These are phyloP conservation scores for Hirundo rustica DNA, from an alignment of 2,797 vertebrate genomes.

Conservation along the genomic window DNA sequence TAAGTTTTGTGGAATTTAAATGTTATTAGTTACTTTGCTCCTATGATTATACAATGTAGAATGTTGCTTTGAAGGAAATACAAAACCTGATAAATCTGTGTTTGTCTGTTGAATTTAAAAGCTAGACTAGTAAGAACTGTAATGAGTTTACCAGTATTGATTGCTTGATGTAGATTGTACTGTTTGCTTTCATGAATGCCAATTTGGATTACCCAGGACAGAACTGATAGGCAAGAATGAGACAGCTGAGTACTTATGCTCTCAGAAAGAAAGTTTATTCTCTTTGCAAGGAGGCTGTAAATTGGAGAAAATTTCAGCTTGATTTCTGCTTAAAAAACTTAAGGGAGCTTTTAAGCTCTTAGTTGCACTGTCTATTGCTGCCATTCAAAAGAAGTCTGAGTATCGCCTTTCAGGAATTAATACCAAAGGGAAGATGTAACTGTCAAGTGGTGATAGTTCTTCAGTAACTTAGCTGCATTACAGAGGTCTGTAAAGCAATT, in stretches of 20 bases:
- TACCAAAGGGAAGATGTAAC: slow-evolving; percentile 6
- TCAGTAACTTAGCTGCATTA: neutral
- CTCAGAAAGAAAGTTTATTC: neutral
- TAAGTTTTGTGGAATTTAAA: neutral
- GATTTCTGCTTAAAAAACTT: slow-evolving; percentile 49
- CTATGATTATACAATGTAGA: neutral
- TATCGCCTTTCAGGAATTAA: neutral
- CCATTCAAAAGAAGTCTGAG: neutral
- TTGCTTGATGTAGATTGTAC: neutral
- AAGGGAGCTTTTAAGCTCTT: slow-evolving; percentile 38
- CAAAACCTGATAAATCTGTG: neutral
- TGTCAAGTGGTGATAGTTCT: neutral
- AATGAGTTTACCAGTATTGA: neutral
- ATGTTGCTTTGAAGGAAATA: neutral
- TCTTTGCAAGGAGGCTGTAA: neutral
- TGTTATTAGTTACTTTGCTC: neutral
- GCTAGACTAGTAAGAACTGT: neutral
- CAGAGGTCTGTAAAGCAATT: neutral
- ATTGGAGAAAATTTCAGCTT: neutral
- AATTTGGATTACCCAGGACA: neutral
- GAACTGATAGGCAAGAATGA: neutral
- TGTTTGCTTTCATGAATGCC: neutral
- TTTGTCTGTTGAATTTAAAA: slow-evolving; percentile 3
- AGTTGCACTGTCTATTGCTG: slow-evolving; percentile 37
- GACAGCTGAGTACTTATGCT: neutral